Evolutionary conservation across 2,797 vertebrate genomes (phyloP).

Genomic region (Sebastes oblongus): DNA sequence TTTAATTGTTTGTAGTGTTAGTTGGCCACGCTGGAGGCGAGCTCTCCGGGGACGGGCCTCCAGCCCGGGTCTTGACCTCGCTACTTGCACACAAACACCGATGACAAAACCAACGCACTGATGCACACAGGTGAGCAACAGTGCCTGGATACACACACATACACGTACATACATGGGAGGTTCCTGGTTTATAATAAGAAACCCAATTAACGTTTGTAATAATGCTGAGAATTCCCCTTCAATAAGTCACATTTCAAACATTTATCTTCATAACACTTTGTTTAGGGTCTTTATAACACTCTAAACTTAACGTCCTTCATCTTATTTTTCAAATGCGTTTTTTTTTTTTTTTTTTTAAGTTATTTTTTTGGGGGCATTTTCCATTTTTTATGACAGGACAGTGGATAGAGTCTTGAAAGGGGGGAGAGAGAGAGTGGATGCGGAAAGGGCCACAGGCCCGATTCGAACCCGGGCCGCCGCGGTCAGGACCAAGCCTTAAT

Average conservation of each 20-base stretch:
- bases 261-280: not conserved
- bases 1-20: constrained; percentile 81
- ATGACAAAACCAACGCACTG: constrained; percentile 38
- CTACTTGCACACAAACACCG: constrained; percentile 62
- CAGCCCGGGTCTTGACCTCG: constrained; percentile 70
- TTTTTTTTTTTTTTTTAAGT: too few species aligned
- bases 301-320: not conserved
- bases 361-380: too few species aligned
- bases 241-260: not conserved
- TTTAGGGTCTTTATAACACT: not conserved
- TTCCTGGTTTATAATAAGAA: constrained; percentile 8
- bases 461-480: too few species aligned
- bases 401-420: too few species aligned
- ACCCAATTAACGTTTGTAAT: not conserved
- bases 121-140: constrained; percentile 47
- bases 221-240: not conserved
- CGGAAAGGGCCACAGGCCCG: too few species aligned
- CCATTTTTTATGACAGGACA: too few species aligned
- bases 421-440: too few species aligned
- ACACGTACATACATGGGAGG: not conserved
- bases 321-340: too few species aligned
- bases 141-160: constrained; percentile 16
- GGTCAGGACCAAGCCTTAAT: too few species aligned
- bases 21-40: constrained; percentile 71
- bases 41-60: constrained; percentile 66